phyloP scores from a whole-genome alignment of 2,888 invertebrate species.

The Spialia ferax region DNA sequence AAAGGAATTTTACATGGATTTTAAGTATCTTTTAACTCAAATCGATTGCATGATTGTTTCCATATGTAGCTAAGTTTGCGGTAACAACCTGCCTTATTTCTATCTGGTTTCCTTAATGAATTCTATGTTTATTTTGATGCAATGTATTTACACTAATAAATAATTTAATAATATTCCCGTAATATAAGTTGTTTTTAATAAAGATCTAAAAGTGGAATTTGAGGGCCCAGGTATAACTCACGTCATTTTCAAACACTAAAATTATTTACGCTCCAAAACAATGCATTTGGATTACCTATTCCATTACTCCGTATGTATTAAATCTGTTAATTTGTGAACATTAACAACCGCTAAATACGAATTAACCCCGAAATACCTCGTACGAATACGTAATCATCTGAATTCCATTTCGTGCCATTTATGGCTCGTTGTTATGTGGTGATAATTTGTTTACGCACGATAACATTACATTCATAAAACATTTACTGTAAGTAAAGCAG shows the following conservation, averaged over 20 bases:
- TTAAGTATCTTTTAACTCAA: no score
- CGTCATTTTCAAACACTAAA: not conserved
- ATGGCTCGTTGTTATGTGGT: slow-evolving; percentile 1
- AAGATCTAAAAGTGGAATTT: no score
- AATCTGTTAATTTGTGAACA: slow-evolving; percentile 8
- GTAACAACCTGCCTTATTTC: no score
- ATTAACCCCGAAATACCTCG: slow-evolving; percentile 2
- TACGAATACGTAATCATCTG: slow-evolving; percentile 5
- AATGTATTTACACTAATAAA: no score
- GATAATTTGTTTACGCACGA: slow-evolving; percentile 2
- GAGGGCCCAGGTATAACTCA: no score
- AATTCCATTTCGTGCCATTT: not conserved
- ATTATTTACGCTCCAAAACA: not conserved
- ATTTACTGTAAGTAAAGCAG: not conserved
- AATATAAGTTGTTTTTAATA: no score
- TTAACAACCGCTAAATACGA: slow-evolving; percentile 2
- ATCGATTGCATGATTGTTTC: no score
- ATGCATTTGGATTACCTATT: not conserved
- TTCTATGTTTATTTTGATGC: no score
- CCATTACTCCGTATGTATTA: not conserved
- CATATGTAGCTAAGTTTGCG: no score
- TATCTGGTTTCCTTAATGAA: no score
- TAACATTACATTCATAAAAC: not conserved
- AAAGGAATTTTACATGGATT: no score
- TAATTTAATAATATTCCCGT: no score